A percentile compares a stretch with the other conserved stretches of the same genome.
These are phyloP conservation scores for Leptinotarsa haldemani DNA, from an alignment of 2,888 invertebrate genomes.

Conservation along the genomic window DNA sequence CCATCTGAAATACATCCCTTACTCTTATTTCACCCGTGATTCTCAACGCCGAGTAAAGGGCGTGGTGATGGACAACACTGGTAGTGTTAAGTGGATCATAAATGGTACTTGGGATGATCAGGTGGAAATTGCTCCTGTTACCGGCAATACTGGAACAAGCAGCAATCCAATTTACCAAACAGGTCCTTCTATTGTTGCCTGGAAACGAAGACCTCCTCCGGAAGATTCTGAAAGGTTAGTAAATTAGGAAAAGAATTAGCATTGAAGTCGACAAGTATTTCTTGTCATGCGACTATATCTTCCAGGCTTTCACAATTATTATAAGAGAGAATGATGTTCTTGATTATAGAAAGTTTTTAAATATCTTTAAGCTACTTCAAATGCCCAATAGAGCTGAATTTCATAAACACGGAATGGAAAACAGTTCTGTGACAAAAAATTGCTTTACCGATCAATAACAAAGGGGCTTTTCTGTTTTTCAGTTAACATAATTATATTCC, in stretches of 20 bases:
- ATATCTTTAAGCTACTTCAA: no score
- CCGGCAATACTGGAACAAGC: slow-evolving; percentile 72
- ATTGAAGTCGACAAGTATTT: no score
- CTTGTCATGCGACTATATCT: no score
- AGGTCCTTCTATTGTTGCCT: slow-evolving; percentile 84
- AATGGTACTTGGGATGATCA: slow-evolving; percentile 95
- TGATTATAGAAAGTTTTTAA: no score
- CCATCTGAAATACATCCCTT: slow-evolving; percentile 96
- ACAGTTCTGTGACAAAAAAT: no score
- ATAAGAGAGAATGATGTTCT: no score
- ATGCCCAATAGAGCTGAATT: no score
- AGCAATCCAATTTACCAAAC: slow-evolving; percentile 94
- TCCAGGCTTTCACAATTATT: no score
- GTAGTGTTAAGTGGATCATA: slow-evolving; percentile 80
- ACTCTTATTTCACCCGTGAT: slow-evolving; percentile 98
- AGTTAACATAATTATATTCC: no score
- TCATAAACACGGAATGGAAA: no score
- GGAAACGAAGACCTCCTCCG: slow-evolving; percentile 86
- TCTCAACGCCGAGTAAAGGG: slow-evolving; percentile 91
- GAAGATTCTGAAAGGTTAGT: slow-evolving; percentile 70
- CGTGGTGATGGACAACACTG: slow-evolving; percentile 78
- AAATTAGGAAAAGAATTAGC: neutral
- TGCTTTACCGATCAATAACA: no score
- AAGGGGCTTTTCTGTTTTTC: no score
- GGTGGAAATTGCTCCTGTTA: slow-evolving; percentile 94